phyloP scores from a whole-genome alignment of 2,113 vertebrate genomes.

The Sminthopsis crassicaudata region DNA sequence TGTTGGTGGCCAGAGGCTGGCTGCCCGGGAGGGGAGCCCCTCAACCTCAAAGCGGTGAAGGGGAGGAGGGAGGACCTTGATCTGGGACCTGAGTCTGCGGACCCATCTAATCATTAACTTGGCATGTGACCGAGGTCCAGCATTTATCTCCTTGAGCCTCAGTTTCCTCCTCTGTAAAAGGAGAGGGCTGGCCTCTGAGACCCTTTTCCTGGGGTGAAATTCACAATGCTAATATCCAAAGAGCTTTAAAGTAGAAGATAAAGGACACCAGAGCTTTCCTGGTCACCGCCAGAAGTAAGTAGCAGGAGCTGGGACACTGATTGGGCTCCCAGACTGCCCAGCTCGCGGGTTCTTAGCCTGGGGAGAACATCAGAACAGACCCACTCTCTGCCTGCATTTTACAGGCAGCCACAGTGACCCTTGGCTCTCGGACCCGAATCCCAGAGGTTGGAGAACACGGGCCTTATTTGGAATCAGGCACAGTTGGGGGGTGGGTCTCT shows the following conservation, averaged over 20 bases:
- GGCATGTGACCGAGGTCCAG: neutral
- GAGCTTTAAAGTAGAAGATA: neutral
- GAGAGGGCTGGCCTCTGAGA: neutral
- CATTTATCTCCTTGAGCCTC: neutral
- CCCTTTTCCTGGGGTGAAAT: neutral
- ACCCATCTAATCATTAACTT: neutral
- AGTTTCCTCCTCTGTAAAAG: neutral
- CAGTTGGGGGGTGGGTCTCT: no score
- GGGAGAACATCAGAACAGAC: neutral
- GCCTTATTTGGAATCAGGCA: neutral
- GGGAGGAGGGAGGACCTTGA: neutral
- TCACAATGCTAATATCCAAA: neutral
- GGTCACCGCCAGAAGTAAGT: neutral
- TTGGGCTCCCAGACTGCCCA: neutral
- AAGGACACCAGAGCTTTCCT: no score
- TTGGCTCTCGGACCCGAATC: neutral
- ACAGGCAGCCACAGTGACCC: neutral
- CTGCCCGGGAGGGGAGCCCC: neutral
- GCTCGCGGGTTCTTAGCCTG: neutral
- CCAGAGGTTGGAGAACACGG: neutral
- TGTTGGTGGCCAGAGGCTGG: no score
- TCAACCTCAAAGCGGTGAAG: neutral
- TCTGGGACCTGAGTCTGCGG: neutral
- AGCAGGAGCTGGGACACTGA: neutral
- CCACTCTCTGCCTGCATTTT: neutral